Evolutionary conservation across 2,888 invertebrate genomes (phyloP).

Genomic region (Clanis bilineata): DNA sequence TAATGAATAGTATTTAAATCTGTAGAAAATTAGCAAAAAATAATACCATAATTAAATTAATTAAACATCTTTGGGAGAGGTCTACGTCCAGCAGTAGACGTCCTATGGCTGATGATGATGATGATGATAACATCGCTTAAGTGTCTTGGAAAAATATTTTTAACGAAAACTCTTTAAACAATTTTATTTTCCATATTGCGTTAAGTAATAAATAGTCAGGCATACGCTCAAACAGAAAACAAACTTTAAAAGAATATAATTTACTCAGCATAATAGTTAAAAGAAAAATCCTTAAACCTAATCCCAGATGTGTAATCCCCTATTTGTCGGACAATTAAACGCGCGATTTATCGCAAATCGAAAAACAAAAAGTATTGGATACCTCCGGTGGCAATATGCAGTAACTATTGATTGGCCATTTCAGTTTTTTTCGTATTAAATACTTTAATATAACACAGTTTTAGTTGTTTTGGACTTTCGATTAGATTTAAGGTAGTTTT

Average conservation of each 20-base stretch:
- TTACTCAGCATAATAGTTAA: neutral
- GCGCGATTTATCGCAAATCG: constrained; percentile 76
- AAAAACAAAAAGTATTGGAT: constrained; percentile 45
- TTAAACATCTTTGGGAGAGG: no score
- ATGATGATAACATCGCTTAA: no score
- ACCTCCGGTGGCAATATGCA: constrained; percentile 45
- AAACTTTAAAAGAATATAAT: no score
- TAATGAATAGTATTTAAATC: no score
- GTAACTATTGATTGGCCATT: constrained; percentile 49
- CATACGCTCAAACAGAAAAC: constrained; percentile 23
- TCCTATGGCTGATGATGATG: no score
- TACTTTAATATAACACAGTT: neutral
- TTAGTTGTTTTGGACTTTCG: neutral
- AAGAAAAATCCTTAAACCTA: constrained; percentile 38
- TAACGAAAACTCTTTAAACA: no score
- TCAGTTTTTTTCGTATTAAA: constrained; percentile 9
- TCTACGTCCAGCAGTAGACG: no score
- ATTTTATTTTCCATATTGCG: no score
- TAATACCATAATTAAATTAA: no score
- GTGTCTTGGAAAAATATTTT: no score
- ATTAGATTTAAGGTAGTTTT: neutral
- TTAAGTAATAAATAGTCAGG: constrained; percentile 5
- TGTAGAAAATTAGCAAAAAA: no score
- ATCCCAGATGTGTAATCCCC: constrained; percentile 68
- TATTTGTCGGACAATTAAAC: constrained; percentile 79